These are phyloP conservation scores for Crotalus tigris DNA, from an alignment of 2,113 vertebrate species.

Conservation along the genomic window DNA sequence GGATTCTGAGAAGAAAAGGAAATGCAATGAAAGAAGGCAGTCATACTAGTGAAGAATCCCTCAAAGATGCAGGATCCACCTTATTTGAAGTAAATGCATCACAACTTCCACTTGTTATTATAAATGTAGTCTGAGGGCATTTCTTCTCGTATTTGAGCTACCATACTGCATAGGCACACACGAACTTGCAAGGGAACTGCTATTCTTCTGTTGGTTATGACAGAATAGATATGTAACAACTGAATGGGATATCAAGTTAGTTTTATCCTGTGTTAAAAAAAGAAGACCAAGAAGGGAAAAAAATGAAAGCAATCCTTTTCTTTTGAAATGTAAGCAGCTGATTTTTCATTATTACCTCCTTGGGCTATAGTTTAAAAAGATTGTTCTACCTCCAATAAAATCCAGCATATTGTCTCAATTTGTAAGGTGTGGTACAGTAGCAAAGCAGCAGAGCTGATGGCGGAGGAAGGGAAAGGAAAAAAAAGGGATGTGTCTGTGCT, in stretches of 20 bases:
- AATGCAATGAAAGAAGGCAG: neutral
- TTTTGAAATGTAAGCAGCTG: neutral
- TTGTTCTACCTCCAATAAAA: constrained; percentile 28
- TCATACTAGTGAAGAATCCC: neutral
- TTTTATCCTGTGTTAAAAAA: rapidly evolving
- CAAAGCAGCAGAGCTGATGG: neutral
- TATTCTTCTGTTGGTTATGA: neutral
- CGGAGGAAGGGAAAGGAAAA: neutral
- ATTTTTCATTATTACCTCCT: neutral
- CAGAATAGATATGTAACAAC: neutral
- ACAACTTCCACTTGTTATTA: neutral
- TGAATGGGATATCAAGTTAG: neutral
- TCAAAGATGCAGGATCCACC: neutral
- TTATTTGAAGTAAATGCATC: rapidly evolving
- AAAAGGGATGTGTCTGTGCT: neutral
- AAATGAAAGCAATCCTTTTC: neutral
- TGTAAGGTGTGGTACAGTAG: constrained; percentile 8
- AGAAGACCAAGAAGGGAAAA: neutral
- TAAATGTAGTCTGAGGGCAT: neutral
- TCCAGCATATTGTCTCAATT: neutral
- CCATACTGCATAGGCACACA: neutral
- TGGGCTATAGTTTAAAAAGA: neutral
- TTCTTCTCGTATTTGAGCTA: neutral
- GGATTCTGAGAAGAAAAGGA: neutral
- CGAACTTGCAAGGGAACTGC: rapidly evolving